A percentile compares a stretch with the other conserved stretches of the same genome.
Conservation (phyloP, 2,113 vertebrate genomes). For the Cynopterus brachyotis region DNA sequence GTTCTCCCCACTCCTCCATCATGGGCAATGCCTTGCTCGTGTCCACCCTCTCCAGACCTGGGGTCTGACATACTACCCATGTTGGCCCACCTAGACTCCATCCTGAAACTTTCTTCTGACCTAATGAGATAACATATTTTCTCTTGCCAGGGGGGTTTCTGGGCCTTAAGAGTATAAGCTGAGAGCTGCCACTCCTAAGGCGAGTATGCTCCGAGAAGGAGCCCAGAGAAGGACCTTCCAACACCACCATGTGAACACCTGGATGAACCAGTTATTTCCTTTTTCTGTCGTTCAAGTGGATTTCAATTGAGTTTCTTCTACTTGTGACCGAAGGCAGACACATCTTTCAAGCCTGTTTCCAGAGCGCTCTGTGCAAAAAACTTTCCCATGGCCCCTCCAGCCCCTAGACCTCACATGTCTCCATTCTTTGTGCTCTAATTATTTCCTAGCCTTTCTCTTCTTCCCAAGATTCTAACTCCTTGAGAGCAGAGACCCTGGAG, state of each 20-base stretch:
- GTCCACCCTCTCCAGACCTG: background rate
- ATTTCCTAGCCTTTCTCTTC: background rate
- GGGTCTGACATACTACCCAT: background rate
- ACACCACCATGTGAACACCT: fast-evolving
- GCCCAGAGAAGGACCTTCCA: background rate
- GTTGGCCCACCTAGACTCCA: background rate
- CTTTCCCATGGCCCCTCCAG: too few species aligned
- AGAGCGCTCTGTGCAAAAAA: background rate
- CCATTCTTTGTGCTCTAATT: background rate
- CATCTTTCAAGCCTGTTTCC: background rate
- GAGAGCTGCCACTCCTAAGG: background rate
- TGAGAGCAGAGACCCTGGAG: background rate
- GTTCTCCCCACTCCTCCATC: background rate
- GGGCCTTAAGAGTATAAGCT: background rate
- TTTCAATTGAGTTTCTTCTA: background rate
- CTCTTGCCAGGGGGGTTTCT: background rate
- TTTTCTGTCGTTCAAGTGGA: background rate
- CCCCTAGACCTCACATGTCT: fast-evolving
- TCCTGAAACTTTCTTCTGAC: background rate
- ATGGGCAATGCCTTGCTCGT: background rate
- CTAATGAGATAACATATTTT: background rate
- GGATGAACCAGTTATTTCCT: background rate
- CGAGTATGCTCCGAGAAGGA: background rate
- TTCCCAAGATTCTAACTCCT: background rate
- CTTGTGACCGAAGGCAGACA: fast-evolving